Percentiles rank a stretch among this genome's conserved stretches.
Conservation (phyloP, 2,113 vertebrate species). For the Lichenostomus cassidix region DNA sequence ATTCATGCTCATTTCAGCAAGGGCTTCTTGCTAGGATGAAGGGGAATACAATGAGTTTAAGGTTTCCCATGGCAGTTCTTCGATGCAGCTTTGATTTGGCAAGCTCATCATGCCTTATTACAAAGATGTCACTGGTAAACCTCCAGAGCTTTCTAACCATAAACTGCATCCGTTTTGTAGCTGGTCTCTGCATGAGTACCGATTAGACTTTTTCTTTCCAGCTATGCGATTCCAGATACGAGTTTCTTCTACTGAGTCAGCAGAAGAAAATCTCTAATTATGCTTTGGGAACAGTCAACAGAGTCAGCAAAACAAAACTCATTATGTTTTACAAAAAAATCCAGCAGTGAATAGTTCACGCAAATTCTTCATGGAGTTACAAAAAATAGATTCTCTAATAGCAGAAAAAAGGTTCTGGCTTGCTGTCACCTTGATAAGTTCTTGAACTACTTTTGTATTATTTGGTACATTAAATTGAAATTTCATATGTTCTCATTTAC, state of each 20-base stretch:
- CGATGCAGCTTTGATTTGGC: neutral
- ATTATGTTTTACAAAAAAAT: conserved; percentile 10
- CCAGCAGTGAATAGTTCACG: neutral
- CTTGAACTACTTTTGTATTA: neutral
- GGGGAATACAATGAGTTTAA: neutral
- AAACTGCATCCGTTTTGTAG: neutral
- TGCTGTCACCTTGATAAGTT: neutral
- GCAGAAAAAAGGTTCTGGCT: neutral
- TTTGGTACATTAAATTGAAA: neutral
- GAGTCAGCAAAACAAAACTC: conserved; percentile 49
- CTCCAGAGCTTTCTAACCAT: neutral
- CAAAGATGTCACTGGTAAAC: neutral
- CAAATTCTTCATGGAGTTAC: neutral
- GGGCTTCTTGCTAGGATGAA: neutral
- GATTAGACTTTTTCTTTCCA: neutral
- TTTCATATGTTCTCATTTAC: neutral
- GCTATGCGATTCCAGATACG: neutral
- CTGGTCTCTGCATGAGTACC: neutral
- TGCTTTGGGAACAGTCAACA: neutral
- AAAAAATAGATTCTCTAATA: neutral
- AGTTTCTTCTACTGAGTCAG: conserved; percentile 21
- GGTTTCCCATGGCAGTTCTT: neutral
- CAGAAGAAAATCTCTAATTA: conserved; percentile 39
- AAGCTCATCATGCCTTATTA: neutral
- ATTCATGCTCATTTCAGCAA: neutral